Evolutionary conservation across 1,140 invertebrate genomes (phyloP).

Genomic region (Apis florea): DNA sequence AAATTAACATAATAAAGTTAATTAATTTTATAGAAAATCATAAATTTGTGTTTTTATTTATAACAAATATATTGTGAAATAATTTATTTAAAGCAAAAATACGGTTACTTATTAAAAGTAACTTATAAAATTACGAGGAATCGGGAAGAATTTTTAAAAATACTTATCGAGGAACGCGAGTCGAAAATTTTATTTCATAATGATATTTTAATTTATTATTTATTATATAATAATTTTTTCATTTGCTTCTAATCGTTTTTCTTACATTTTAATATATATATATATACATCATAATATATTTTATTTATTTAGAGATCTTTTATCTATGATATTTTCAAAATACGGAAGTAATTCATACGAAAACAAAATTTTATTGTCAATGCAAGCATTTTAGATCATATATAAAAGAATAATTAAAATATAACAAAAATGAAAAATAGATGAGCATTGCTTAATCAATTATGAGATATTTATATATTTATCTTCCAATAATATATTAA

Average conservation of each 20-base stretch:
- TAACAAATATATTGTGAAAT: background rate
- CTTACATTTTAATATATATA: background rate
- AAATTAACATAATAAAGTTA: no score
- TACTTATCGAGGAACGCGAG: background rate
- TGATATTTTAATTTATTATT: no score
- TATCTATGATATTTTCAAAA: background rate
- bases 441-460: slow-evolving; percentile 8
- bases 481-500: slow-evolving; percentile 16
- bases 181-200: slow-evolving; percentile 2
- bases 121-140: background rate
- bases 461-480: slow-evolving; percentile 12
- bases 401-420: slow-evolving; percentile 25
- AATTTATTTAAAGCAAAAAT: background rate
- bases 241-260: slow-evolving; percentile 32
- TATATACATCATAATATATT: no score
- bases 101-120: background rate
- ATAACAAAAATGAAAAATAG: slow-evolving; percentile 7
- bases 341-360: background rate
- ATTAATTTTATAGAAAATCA: background rate
- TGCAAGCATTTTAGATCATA: slow-evolving; percentile 23
- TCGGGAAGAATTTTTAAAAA: background rate
- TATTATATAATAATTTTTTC: slow-evolving; percentile 22
- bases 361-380: slow-evolving; percentile 39
- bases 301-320: no score
- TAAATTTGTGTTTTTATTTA: background rate